phyloP scores from a whole-genome alignment of 2,888 invertebrate species.

The Drosophila neotestacea region DNA sequence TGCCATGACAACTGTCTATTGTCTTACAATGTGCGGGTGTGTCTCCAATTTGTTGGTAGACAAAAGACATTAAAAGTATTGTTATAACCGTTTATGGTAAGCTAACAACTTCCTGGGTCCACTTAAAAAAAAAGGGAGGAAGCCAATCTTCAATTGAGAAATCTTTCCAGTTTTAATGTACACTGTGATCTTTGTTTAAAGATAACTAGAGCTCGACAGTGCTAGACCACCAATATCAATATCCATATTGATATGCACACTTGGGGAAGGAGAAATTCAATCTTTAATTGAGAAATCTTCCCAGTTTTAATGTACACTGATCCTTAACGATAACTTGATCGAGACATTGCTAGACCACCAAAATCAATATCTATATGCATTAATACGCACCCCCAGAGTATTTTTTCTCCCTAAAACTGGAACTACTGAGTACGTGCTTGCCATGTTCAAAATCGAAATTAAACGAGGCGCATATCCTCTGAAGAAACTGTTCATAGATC shows the following conservation, averaged over 20 bases:
- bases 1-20: slow-evolving; percentile 47
- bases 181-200: slow-evolving; percentile 34
- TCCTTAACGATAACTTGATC: slow-evolving; percentile 34
- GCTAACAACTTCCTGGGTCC: slow-evolving; percentile 47
- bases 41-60: slow-evolving; percentile 26
- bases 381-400: neutral
- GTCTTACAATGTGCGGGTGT: slow-evolving; percentile 59
- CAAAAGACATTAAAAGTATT: slow-evolving; percentile 30
- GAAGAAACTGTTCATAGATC: slow-evolving; percentile 18
- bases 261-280: neutral
- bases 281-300: slow-evolving; percentile 3
- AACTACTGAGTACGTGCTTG: slow-evolving; percentile 41
- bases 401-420: slow-evolving; percentile 30
- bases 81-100: slow-evolving; percentile 53
- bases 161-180: neutral
- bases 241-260: slow-evolving; percentile 1
- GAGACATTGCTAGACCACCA: neutral
- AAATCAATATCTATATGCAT: slow-evolving; percentile 20
- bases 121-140: neutral
- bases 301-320: slow-evolving; percentile 17
- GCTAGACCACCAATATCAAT: slow-evolving; percentile 11
- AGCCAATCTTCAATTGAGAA: slow-evolving; percentile 8
- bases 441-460: slow-evolving; percentile 41
- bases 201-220: slow-evolving; percentile 27
- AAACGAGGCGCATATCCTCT: slow-evolving; percentile 62